A percentile compares a stretch with the other conserved stretches of the same genome.
phyloP scores from a whole-genome alignment of 2,797 vertebrate species.

The Bovichtus diacanthus region DNA sequence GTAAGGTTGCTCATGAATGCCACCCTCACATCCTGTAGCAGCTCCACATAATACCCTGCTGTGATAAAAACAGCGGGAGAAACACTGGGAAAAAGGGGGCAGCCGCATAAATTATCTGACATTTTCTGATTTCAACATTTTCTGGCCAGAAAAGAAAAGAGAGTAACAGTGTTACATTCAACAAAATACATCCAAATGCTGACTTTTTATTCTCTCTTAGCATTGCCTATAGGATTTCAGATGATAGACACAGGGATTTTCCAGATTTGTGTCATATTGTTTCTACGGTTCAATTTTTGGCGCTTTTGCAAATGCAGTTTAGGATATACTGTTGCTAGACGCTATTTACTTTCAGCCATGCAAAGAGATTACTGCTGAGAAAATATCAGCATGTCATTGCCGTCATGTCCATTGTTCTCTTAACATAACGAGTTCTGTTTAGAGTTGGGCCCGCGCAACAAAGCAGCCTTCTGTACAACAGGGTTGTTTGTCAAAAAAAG shows the following conservation, averaged over 20 bases:
- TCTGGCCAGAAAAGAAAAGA: conserved; percentile 23
- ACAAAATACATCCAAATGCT: conserved; percentile 32
- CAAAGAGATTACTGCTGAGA: neutral
- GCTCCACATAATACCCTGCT: conserved; percentile 17
- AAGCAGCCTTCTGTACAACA: conserved; percentile 8
- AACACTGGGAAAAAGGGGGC: conserved; percentile 44
- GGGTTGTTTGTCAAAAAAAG: conserved; percentile 38
- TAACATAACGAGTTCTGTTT: conserved; percentile 20
- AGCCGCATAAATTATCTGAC: conserved; percentile 72
- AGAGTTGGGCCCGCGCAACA: conserved; percentile 12
- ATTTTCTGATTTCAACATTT: conserved; percentile 59
- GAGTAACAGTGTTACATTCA: conserved; percentile 24
- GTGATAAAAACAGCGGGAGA: conserved; percentile 58
- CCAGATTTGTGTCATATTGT: neutral
- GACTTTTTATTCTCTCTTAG: conserved; percentile 37
- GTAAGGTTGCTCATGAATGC: conserved; percentile 3
- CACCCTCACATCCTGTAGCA: conserved; percentile 39
- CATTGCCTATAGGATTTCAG: neutral
- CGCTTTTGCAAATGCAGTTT: neutral
- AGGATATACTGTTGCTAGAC: neutral
- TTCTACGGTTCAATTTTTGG: neutral
- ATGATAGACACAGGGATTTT: neutral
- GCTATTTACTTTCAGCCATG: conserved; percentile 3
- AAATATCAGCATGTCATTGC: neutral
- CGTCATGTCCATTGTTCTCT: conserved; percentile 10